Base-by-base conservation (phyloP, 2,888 invertebrate species). In the Apoderus coryli region DNA sequence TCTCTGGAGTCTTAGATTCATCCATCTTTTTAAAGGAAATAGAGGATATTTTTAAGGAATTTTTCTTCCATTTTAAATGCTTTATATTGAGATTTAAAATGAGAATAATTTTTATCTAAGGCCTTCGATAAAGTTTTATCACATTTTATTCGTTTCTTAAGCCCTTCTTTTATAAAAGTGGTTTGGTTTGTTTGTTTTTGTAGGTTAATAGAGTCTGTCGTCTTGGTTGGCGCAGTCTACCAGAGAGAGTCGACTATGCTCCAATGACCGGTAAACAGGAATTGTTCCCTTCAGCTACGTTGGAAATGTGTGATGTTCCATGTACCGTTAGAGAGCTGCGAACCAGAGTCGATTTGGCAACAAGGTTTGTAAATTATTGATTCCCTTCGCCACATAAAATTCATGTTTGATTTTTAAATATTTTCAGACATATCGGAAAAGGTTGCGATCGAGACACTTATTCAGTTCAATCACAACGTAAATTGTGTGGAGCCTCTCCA, bases 391-490 rank as follows among this genome's bases (percentile, higher is more conserved):
- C 6, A 7, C 6, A 7, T 19, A 7, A 7, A n/a, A 19, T n/a
- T 19, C 19, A 6, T n/a, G 16, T 12, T 11, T 10, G 4, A 22
- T 22, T 9, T 29, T 29, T 4, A 4, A 10, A n/a, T n/a, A n/a
- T 19, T 45, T 44, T 11, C 9, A 75, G 79, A 32, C 86, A 93
- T 55, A 90, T 92, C 38, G 93, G 90, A 41, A 86, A 89, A 54
- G 92, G 93, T 48, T 96, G 96, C 63, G 95, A 95, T 57, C 65
- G 93, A 3, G 95, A 95, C 54, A 88, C 89, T 0, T 88, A 89
- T 57, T 78, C 82, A 22, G 75, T 88, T 28, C 75, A 79, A 46
- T 77, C 81, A 11, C 88, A 88, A 57, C 63, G 81, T 36, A 80
- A 82, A 56, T 66, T 88, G 4, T 89, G 90, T 57, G 88, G 88